A percentile compares a stretch with the other conserved stretches of the same genome.
Conservation (phyloP, 2,113 vertebrate species). For the Nicator chloris region DNA sequence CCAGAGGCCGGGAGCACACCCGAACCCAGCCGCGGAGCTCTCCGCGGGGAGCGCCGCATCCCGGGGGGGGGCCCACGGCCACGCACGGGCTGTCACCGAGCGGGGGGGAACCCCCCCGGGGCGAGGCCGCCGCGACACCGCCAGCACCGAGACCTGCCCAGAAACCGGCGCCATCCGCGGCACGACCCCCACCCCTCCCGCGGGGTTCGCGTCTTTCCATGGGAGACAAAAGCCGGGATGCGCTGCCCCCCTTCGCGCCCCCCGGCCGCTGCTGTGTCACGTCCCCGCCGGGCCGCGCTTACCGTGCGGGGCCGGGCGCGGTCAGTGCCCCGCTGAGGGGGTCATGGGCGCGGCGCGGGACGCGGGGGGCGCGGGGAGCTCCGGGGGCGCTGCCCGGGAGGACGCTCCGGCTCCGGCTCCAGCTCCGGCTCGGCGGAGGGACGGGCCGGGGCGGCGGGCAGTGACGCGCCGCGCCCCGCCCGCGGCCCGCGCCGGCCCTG, state of each 20-base stretch:
- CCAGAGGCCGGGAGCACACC: neutral
- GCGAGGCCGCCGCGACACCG: neutral
- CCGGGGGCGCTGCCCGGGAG: neutral
- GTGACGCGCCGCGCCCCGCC: neutral
- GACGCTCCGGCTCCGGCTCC: neutral
- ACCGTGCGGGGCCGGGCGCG: neutral
- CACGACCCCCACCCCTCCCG: neutral
- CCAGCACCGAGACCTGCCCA: neutral
- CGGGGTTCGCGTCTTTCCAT: neutral
- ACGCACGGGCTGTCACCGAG: neutral
- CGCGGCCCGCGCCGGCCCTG: neutral
- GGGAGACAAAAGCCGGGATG: neutral
- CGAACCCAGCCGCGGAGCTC: neutral
- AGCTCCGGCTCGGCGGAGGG: neutral
- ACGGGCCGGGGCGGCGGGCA: neutral
- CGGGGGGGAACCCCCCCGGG: neutral
- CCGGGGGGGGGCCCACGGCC: neutral
- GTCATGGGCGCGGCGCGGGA: neutral
- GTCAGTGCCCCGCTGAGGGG: neutral
- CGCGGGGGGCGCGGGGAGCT: too few species aligned
- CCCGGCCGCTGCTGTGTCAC: neutral
- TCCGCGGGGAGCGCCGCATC: neutral
- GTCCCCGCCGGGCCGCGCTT: neutral
- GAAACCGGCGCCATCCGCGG: neutral
- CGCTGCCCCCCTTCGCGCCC: neutral